A percentile compares a stretch with the other conserved stretches of the same genome.
These are phyloP conservation scores for Drosophila peninsularis DNA, from an alignment of 2,888 invertebrate genomes.

Conservation along the genomic window DNA sequence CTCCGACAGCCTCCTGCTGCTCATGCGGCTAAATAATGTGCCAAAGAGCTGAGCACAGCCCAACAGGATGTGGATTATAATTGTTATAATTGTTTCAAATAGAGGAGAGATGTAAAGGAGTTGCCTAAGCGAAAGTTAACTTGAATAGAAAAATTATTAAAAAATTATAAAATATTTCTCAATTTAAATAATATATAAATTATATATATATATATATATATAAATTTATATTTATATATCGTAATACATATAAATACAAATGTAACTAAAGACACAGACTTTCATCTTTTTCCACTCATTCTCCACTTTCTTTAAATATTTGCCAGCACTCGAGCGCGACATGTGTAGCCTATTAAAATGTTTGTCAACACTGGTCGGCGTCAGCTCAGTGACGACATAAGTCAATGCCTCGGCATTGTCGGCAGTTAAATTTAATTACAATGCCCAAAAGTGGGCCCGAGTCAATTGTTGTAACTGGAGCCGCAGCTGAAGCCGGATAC, in stretches of 20 bases:
- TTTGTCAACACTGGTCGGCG: conserved; percentile 38
- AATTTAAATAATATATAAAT: too few relatives aligned
- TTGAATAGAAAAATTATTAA: too few relatives aligned
- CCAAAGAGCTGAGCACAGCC: conserved; percentile 3
- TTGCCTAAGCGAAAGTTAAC: too few relatives aligned
- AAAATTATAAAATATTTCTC: too few relatives aligned
- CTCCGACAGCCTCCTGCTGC: conserved; percentile 6
- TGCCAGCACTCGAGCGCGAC: neutral
- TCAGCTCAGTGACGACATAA: conserved; percentile 34
- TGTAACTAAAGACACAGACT: too few relatives aligned
- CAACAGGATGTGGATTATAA: neutral
- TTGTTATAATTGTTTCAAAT: neutral
- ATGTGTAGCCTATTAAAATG: conserved; percentile 11
- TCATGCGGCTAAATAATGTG: neutral
- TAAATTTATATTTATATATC: too few relatives aligned
- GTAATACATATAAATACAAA: too few relatives aligned
- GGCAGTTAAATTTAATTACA: conserved; percentile 76
- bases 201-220: too few relatives aligned
- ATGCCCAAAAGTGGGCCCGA: conserved; percentile 57
- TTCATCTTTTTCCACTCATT: too few relatives aligned
- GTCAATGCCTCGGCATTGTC: conserved; percentile 34
- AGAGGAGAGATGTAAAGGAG: neutral
- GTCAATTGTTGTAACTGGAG: conserved; percentile 64
- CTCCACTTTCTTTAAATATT: neutral
- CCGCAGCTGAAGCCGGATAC: conserved; percentile 6